phyloP scores from a whole-genome alignment of 1,140 invertebrate species.

The Diploscapter pachys region DNA sequence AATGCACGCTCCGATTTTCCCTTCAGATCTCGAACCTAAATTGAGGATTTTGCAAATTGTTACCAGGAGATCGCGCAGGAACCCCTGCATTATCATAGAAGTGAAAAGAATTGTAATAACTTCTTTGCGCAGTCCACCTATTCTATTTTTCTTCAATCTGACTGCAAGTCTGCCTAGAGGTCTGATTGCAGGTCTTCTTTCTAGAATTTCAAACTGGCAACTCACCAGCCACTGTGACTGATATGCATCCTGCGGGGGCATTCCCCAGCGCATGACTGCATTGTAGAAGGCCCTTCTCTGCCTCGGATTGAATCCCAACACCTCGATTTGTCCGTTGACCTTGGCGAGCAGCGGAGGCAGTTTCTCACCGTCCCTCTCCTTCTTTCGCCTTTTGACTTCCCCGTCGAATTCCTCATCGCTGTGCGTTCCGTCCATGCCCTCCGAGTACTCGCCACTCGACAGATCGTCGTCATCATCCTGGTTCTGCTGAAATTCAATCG shows the following conservation, averaged over 20 bases:
- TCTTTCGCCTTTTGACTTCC: constrained; percentile 80
- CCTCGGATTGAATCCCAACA: not conserved
- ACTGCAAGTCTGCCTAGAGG: too few relatives aligned
- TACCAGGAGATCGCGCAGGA: too few relatives aligned
- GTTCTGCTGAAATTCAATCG: constrained; percentile 40
- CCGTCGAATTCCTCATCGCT: constrained; percentile 75
- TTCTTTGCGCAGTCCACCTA: too few relatives aligned
- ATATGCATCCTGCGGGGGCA: not conserved
- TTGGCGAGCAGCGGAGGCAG: constrained; percentile 1
- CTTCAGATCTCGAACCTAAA: not conserved
- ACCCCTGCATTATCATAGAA: too few relatives aligned
- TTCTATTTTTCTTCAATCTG: too few relatives aligned
- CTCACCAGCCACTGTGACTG: not conserved
- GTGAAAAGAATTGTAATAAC: too few relatives aligned
- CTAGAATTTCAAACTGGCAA: not conserved
- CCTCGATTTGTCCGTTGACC: not conserved
- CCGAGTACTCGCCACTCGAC: constrained; percentile 12
- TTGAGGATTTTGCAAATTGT: not conserved
- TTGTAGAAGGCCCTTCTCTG: not conserved
- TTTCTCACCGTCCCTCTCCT: constrained; percentile 89
- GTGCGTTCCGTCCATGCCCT: constrained; percentile 14
- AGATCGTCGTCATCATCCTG: constrained; percentile 31
- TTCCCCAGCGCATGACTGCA: not conserved
- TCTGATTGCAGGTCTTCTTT: not conserved
- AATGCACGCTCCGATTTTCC: not conserved